Conservation (phyloP, 2,113 vertebrate genomes). For the Forbesichthys papilliferus region DNA sequence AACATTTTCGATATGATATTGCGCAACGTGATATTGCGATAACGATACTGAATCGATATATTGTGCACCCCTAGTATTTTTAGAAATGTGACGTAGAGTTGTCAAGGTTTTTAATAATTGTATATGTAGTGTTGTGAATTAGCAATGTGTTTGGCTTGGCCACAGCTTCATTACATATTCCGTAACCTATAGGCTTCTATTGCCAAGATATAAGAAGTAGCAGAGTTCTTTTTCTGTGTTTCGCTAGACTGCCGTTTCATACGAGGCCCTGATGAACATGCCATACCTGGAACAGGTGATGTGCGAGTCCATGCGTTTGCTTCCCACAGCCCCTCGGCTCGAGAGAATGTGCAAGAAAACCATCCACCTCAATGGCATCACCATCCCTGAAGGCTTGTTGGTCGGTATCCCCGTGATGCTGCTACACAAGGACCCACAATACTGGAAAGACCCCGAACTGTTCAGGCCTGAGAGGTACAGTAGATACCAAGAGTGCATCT, state of each 20-base stretch:
- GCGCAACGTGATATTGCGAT: no score
- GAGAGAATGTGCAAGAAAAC: slow-evolving; percentile 64
- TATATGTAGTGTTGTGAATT: no score
- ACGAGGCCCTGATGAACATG: slow-evolving; percentile 38
- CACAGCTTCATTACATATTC: no score
- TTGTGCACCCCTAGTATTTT: no score
- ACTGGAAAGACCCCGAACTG: slow-evolving; percentile 51
- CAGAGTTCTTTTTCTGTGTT: not conserved
- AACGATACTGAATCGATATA: no score
- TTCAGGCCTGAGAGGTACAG: slow-evolving; percentile 67
- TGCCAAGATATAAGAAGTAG: no score
- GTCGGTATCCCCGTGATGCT: slow-evolving; percentile 35
- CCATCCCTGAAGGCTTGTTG: slow-evolving; percentile 46
- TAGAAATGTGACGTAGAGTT: no score
- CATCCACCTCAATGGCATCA: slow-evolving; percentile 43
- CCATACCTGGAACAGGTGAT: slow-evolving; percentile 66
- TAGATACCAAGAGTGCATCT: not conserved
- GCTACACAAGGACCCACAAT: slow-evolving; percentile 60
- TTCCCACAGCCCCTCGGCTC: slow-evolving; percentile 49
- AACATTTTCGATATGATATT: no score
- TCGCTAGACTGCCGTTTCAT: slow-evolving; percentile 42
- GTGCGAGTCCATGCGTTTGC: slow-evolving; percentile 50
- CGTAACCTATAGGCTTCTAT: no score
- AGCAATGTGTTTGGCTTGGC: no score
- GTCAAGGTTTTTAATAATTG: no score